Base-by-base conservation (phyloP, 1,140 invertebrate genomes). In the Hycleus cichorii region DNA sequence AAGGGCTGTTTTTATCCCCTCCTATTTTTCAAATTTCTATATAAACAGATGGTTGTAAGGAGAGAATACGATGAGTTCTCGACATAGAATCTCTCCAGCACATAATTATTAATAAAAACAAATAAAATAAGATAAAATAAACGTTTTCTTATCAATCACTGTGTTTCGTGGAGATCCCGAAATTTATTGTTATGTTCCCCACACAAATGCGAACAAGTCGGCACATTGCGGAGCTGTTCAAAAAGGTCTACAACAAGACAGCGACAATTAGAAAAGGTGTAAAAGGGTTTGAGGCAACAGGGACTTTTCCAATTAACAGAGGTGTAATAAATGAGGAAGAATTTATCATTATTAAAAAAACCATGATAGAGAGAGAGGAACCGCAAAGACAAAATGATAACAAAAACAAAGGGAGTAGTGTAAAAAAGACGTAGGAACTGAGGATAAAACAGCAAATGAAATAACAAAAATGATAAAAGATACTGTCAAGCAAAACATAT, bases 231-330 rank as follows among this genome's bases (percentile, higher is more conserved):
- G 39, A 51, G 49, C 49, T 51, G 39, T 51, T 51, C 39, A 51
- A 51, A 51, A 51, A 46, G 27, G 27, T 2, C 27, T 32, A 32
- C 44, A 46, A 46, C 9, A 46, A n/a, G 44, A 46, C 44, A 46
- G 44, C 44, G n/a, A 46, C 44, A 32, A 32, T 32, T 32, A 2
- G 2, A 32, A 32, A 32, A 32, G 38, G 32, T 51, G 38, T 51
- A 51, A 51, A 51, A 40, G 27, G 49, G 42, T 51, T 51, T 51
- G 38, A 51, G 49, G 49, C 49, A 51, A 42, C 32, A 51, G 49
- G 49, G 49, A 51, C 42, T 40, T 51, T 51, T 51, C 27, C 1
- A 32, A 32, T 32, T 46, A 46, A 46, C 5, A 46, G 44, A 46
- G 44, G 8, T 46, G 44, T 46, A 46, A 46, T 46, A 46, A 46